Percentiles rank a stretch among this genome's conserved stretches.
phyloP scores from a whole-genome alignment of 2,888 invertebrate genomes.

The Habrosyne pyritoides region DNA sequence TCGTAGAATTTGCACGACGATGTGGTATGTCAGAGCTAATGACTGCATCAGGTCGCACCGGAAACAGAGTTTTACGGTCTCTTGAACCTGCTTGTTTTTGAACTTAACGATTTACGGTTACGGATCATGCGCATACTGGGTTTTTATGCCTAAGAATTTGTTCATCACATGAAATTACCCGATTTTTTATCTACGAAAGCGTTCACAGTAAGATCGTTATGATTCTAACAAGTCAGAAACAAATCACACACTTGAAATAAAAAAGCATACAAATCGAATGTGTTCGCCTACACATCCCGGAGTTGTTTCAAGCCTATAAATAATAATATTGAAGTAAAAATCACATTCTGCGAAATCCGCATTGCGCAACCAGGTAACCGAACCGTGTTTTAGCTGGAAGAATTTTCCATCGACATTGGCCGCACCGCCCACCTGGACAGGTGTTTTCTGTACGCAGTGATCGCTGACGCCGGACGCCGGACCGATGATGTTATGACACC shows the following conservation, averaged over 20 bases:
- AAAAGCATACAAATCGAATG: slow-evolving; percentile 2
- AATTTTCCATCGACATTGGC: slow-evolving; percentile 59
- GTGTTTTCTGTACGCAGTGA: slow-evolving; percentile 63
- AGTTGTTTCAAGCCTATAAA: slow-evolving; percentile 24
- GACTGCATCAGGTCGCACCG: slow-evolving; percentile 67
- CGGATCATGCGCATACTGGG: not conserved
- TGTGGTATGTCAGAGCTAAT: slow-evolving; percentile 69
- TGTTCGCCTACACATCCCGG: not conserved
- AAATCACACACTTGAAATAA: not conserved
- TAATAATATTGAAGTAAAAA: slow-evolving; percentile 29
- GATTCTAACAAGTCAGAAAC: not conserved
- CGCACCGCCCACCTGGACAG: slow-evolving; percentile 72
- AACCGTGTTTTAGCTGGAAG: slow-evolving; percentile 33
- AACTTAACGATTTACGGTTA: not conserved
- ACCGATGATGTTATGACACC: slow-evolving; percentile 45
- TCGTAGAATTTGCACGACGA: slow-evolving; percentile 79
- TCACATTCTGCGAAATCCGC: slow-evolving; percentile 22
- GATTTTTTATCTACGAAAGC: not conserved
- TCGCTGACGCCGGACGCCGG: slow-evolving; percentile 43
- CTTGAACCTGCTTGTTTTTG: slow-evolving; percentile 8
- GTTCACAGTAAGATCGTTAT: not conserved
- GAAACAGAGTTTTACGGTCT: slow-evolving; percentile 51
- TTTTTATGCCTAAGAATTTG: not conserved
- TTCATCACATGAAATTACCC: not conserved
- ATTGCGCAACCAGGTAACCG: slow-evolving; percentile 44